These are phyloP conservation scores for Camponotus floridanus DNA, from an alignment of 1,140 invertebrate genomes.

Conservation along the genomic window DNA sequence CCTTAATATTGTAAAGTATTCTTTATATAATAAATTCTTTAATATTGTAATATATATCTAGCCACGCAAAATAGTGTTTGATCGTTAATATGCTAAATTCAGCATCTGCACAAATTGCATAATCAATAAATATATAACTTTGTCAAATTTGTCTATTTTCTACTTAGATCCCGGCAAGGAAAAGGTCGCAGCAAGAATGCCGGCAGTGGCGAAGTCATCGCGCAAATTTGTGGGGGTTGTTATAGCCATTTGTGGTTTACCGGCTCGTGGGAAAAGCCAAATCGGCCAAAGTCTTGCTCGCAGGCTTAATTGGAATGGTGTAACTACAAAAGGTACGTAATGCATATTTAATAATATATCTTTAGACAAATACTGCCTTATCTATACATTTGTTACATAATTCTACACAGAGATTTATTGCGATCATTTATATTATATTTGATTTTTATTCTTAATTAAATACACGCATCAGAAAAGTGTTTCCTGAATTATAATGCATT, in stretches of 20 bases:
- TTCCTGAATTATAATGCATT: not conserved
- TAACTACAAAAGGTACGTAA: conserved; percentile 92
- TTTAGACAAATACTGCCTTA: not conserved
- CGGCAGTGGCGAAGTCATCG: conserved; percentile 82
- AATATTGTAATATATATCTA: conserved; percentile 2
- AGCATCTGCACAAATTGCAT: not conserved
- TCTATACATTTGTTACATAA: not conserved
- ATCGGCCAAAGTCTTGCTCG: conserved; percentile 95
- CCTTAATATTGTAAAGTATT: not conserved
- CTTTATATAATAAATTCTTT: not conserved
- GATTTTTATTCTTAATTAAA: not conserved
- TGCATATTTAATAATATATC: not conserved
- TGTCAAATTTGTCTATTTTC: not conserved
- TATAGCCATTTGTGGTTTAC: conserved; percentile 96
- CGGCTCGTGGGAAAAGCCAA: conserved; percentile 96
- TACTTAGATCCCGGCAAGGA: conserved; percentile 79
- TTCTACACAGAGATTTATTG: not conserved
- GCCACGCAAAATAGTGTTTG: not conserved
- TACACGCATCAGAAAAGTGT: not conserved
- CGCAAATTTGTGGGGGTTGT: conserved; percentile 91
- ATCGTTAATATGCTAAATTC: not conserved
- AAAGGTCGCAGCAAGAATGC: conserved; percentile 70
- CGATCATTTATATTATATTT: not conserved
- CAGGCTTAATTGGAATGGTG: conserved; percentile 96
- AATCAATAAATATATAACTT: not conserved